Conservation (phyloP, 2,113 vertebrate species). For the Bothrops jararaca region DNA sequence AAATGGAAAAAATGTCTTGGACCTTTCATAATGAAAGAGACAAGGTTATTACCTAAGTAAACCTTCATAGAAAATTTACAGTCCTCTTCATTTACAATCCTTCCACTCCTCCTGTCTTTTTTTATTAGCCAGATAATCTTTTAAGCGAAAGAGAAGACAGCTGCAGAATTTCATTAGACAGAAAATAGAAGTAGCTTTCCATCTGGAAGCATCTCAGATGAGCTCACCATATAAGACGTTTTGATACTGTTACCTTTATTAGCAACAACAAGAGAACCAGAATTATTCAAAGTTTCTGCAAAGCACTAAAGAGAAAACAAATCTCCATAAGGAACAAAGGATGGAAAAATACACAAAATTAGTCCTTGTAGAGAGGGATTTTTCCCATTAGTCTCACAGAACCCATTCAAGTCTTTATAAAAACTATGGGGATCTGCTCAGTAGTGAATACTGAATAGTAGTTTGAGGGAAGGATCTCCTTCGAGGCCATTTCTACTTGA, state of each 20-base stretch:
- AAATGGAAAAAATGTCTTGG: background rate
- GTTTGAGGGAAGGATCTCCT: background rate
- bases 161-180: background rate
- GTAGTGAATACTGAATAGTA: background rate
- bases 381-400: background rate
- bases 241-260: background rate
- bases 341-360: background rate
- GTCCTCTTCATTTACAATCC: background rate
- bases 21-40: background rate
- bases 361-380: background rate
- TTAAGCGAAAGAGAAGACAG: background rate
- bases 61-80: background rate
- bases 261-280: background rate
- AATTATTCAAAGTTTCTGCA: background rate
- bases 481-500: background rate
- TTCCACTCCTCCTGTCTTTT: background rate
- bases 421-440: background rate
- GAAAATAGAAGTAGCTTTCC: background rate
- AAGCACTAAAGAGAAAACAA: background rate
- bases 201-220: background rate
- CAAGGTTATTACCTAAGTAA: background rate
- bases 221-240: background rate
- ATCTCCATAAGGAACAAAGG: background rate
- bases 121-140: background rate
- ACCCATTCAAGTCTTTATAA: background rate